Conservation (phyloP, 2,888 invertebrate genomes). For the Thumatha senex region DNA sequence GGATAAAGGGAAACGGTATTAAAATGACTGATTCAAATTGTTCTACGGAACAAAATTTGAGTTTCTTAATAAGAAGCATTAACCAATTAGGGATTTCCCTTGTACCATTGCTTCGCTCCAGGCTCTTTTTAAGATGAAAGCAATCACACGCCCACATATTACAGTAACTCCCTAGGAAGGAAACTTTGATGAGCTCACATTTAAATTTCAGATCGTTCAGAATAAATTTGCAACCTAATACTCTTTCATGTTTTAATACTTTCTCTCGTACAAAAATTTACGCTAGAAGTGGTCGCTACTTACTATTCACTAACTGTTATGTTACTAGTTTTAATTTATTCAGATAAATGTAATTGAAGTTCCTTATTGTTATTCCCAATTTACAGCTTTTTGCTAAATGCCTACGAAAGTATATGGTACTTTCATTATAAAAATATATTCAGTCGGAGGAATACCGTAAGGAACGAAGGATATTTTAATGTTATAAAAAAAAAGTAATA, state of each 20-base stretch:
- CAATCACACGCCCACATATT: conserved; percentile 56
- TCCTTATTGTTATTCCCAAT: too few relatives aligned
- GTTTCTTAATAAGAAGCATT: conserved; percentile 36
- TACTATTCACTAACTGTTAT: too few relatives aligned
- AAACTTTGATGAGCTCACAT: conserved; percentile 75
- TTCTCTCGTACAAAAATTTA: conserved; percentile 29
- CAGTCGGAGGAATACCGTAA: too few relatives aligned
- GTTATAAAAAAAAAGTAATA: too few relatives aligned
- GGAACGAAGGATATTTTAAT: too few relatives aligned
- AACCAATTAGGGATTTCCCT: conserved; percentile 45
- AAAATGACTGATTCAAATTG: conserved; percentile 1
- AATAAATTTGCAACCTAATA: conserved; percentile 75
- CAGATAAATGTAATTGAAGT: too few relatives aligned
- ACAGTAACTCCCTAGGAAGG: conserved; percentile 49
- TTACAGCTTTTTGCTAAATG: too few relatives aligned
- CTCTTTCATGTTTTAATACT: conserved; percentile 56
- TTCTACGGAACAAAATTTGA: conserved; percentile 14
- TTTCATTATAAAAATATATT: too few relatives aligned
- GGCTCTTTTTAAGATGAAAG: conserved; percentile 54
- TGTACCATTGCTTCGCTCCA: conserved; percentile 27
- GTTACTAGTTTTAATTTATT: too few relatives aligned
- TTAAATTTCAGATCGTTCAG: conserved; percentile 74
- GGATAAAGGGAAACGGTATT: conserved; percentile 1
- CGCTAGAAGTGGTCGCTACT: conserved; percentile 2
- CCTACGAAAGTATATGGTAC: too few relatives aligned